Evolutionary conservation across 2,888 invertebrate genomes (phyloP).

Genomic region (Chesias legatella): DNA sequence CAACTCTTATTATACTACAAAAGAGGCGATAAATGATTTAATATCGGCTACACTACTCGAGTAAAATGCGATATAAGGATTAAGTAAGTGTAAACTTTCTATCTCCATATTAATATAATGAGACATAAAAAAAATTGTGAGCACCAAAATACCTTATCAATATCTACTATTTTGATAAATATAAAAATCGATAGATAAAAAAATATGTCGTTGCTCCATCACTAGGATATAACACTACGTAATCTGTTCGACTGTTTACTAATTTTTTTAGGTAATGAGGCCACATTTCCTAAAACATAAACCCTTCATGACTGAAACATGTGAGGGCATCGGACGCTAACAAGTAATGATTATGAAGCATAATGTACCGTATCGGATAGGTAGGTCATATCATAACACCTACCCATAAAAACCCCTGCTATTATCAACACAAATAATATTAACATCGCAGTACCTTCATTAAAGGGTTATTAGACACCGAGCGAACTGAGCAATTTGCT

Average conservation of each 20-base stretch:
- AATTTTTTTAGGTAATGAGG: constrained; percentile 39
- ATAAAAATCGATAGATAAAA: too few species aligned
- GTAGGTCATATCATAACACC: constrained; percentile 5
- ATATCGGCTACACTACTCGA: too few species aligned
- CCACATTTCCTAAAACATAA: background rate
- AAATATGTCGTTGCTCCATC: too few species aligned
- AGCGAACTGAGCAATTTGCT: constrained; percentile 75
- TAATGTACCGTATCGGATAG: constrained; percentile 6
- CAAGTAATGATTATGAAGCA: constrained; percentile 2
- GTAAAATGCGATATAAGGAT: too few species aligned
- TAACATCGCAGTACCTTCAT: constrained; percentile 56
- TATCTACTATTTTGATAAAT: too few species aligned
- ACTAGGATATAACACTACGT: too few species aligned
- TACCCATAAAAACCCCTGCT: constrained; percentile 20
- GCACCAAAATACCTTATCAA: background rate
- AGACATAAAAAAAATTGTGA: too few species aligned
- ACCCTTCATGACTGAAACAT: too few species aligned
- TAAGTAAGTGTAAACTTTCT: background rate
- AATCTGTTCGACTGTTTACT: constrained; percentile 20
- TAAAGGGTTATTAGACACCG: constrained; percentile 77
- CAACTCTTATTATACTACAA: constrained; percentile 56
- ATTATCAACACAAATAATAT: constrained; percentile 32
- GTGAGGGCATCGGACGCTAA: too few species aligned
- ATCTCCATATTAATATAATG: too few species aligned
- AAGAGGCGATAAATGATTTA: constrained; percentile 44